Evolutionary conservation across 2,113 vertebrate species (phyloP).

Genomic region (Poicephalus meyeri): DNA sequence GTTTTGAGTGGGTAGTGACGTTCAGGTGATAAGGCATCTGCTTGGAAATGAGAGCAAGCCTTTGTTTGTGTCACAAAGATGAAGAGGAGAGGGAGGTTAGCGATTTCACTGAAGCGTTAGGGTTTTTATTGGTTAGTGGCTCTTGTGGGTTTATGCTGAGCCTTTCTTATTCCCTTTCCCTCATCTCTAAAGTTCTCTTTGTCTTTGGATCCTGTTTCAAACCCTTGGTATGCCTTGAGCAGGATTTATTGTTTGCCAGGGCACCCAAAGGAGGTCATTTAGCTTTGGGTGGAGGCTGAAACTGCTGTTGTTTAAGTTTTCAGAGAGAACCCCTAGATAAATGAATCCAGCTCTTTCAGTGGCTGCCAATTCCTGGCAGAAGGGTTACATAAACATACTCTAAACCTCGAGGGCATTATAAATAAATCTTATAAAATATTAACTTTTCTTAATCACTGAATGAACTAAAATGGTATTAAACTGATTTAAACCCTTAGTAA

Average conservation of each 20-base stretch:
- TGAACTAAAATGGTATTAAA: slow-evolving; percentile 27
- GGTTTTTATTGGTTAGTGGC: background rate
- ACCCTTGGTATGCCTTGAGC: slow-evolving; percentile 15
- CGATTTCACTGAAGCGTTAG: background rate
- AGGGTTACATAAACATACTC: slow-evolving; percentile 63
- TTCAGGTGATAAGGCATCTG: background rate
- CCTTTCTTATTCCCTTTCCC: background rate
- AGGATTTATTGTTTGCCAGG: slow-evolving; percentile 51
- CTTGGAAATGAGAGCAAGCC: background rate
- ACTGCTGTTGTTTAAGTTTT: slow-evolving; percentile 54
- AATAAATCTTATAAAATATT: slow-evolving; percentile 62
- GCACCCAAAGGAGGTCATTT: slow-evolving; percentile 60
- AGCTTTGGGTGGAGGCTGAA: slow-evolving; percentile 60
- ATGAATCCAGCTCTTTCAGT: slow-evolving; percentile 60
- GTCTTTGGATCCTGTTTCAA: slow-evolving; percentile 26
- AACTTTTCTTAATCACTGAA: slow-evolving; percentile 22
- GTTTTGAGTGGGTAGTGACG: background rate
- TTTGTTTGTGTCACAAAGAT: background rate
- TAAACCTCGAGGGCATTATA: slow-evolving; percentile 60
- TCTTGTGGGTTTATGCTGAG: background rate
- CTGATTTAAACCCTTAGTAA: slow-evolving; percentile 22
- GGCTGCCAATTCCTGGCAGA: slow-evolving; percentile 53
- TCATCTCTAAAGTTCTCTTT: background rate
- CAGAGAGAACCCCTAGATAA: slow-evolving; percentile 59
- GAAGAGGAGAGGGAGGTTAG: background rate